Base-by-base conservation (phyloP, 2,797 vertebrate species). In the Tiaroga cobitis region DNA sequence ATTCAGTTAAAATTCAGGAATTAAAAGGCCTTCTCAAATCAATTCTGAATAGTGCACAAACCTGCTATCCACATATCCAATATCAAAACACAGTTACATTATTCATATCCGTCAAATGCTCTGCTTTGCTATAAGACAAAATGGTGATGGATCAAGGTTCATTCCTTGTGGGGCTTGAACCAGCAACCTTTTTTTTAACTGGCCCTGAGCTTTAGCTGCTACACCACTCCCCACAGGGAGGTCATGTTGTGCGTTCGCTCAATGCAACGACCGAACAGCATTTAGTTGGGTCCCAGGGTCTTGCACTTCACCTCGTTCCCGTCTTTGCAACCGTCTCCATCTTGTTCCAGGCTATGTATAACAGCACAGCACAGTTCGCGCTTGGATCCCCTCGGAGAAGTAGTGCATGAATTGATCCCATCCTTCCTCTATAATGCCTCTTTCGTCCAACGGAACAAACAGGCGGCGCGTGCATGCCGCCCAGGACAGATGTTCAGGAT, bases 401-500 rank as follows among this genome's bases (percentile, higher is more conserved):
- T 92, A 91, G 91, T 93, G 93, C 93, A 92, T 94, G 92, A 94
- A 94, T 93, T 93, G 93, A 94, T 94, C 89, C 39, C 80, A 68
- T 79, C 82, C 79, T 86, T 82, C 81, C 34, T 84, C 78, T 65
- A 51, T 77, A 86, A 88, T 75, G 74, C 78, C 81, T 81, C 79
- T 81, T 79, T 93, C 86, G 91, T 93, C 89, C 89, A 93, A 94
- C 91, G 91, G 93, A 95, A 93, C 94, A 94, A 95, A 95, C 93
- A 93, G 94, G 87, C 89, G 87, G 90, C 91, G 91, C 89, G 90
- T 93, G 93, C 92, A 92, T 91, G 93, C 92, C 94, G 92, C 90
- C 91, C 87, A 88, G 94, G 94, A 94, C 95, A 95, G 94, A 95
- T 95, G 95, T 96, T 95, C 90, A 90, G 94, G 93, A 95, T 95